Percentiles rank a stretch among this genome's conserved stretches.
Evolutionary conservation across 35 echinoderm and acorn worm genomes (phyloP).

Genomic region (Diadema setosum): DNA sequence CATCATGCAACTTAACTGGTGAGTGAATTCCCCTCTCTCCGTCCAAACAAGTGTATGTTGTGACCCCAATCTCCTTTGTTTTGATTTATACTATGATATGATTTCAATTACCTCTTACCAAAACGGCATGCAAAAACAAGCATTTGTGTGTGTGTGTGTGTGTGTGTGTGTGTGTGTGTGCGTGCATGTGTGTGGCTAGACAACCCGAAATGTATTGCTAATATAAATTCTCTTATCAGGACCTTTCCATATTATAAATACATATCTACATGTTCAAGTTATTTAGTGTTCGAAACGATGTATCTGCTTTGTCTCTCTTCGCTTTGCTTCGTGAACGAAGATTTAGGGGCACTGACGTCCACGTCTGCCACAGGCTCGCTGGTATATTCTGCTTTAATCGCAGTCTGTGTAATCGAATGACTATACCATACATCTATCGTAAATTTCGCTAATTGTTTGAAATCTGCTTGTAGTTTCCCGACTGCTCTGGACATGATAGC

Average conservation of each 20-base stretch:
- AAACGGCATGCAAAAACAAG: background rate
- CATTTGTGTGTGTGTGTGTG: background rate
- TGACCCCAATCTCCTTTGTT: background rate
- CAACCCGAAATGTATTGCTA: too few relatives aligned
- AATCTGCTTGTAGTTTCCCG: conserved; percentile 47
- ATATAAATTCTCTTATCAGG: too few relatives aligned
- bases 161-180: too few relatives aligned
- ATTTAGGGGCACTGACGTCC: too few relatives aligned
- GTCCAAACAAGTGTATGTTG: background rate
- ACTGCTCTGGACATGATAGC: conserved; percentile 93
- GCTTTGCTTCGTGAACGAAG: too few relatives aligned
- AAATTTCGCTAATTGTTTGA: background rate
- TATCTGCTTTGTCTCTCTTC: background rate
- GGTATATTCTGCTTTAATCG: background rate
- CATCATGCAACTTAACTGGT: conserved; percentile 64
- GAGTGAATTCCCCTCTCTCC: too few relatives aligned
- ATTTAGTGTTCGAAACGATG: background rate
- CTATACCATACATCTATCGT: background rate
- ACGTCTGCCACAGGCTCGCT: background rate
- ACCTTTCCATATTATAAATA: too few relatives aligned
- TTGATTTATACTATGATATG: background rate
- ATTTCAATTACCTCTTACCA: too few relatives aligned
- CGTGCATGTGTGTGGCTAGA: too few relatives aligned
- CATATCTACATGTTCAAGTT: too few relatives aligned
- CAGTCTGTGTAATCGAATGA: background rate